phyloP scores from a whole-genome alignment of 2,888 invertebrate species.

The Eudasyphora cyanicolor region DNA sequence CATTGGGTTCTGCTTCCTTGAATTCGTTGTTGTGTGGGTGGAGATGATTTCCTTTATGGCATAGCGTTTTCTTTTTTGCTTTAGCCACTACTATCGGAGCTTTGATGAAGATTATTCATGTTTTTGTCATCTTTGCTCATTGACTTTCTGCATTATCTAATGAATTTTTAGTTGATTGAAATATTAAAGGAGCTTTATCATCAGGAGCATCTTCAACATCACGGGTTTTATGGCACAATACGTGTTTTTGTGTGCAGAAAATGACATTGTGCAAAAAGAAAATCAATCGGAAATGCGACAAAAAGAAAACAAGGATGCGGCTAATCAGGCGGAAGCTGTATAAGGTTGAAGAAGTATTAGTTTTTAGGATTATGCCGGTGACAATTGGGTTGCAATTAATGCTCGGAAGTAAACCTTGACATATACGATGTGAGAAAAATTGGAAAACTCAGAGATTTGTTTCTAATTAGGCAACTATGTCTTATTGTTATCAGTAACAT shows the following conservation, averaged over 20 bases:
- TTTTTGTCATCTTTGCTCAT: constrained; percentile 60
- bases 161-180: constrained; percentile 62
- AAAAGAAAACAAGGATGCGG: background rate
- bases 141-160: constrained; percentile 60
- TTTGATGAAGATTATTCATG: constrained; percentile 56
- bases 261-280: background rate
- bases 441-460: too few species aligned
- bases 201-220: constrained; percentile 6
- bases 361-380: background rate
- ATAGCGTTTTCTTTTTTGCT: constrained; percentile 21
- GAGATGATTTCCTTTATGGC: constrained; percentile 7
- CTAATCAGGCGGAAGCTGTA: background rate
- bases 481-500: too few species aligned
- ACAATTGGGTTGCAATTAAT: background rate
- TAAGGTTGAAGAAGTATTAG: background rate
- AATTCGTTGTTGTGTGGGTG: background rate
- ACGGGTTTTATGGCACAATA: background rate
- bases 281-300: background rate
- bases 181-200: constrained; percentile 57
- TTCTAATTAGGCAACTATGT: too few species aligned
- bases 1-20: background rate
- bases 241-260: background rate
- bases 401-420: background rate
- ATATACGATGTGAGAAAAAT: too few species aligned
- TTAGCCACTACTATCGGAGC: constrained; percentile 23